These are phyloP conservation scores for Tipula helvola DNA, from an alignment of 2,888 invertebrate genomes.

Conservation along the genomic window DNA sequence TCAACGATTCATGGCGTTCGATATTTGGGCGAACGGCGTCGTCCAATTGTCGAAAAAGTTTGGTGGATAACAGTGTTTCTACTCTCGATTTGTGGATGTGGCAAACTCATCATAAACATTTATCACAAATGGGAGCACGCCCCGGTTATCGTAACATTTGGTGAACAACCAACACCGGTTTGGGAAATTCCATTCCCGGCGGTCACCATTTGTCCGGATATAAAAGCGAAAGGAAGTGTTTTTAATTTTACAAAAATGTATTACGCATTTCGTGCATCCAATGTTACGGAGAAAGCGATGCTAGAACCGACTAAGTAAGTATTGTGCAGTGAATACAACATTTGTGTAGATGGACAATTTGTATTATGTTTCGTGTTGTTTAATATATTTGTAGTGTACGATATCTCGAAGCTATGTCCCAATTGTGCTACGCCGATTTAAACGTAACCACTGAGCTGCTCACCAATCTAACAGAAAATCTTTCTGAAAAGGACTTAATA, in stretches of 20 bases:
- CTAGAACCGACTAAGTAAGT: not conserved
- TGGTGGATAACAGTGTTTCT: slow-evolving; percentile 50
- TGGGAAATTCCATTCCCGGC: slow-evolving; percentile 19
- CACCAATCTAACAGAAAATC: slow-evolving; percentile 24
- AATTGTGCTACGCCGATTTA: slow-evolving; percentile 29
- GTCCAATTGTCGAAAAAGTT: slow-evolving; percentile 45
- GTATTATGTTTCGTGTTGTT: too few relatives aligned
- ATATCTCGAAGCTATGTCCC: slow-evolving; percentile 41
- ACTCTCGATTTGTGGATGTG: slow-evolving; percentile 47
- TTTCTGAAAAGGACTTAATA: slow-evolving; percentile 40
- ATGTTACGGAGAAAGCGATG: not conserved
- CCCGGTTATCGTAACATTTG: slow-evolving; percentile 56
- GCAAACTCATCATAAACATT: slow-evolving; percentile 46
- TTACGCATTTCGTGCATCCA: slow-evolving; percentile 23
- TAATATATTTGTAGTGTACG: slow-evolving; percentile 45
- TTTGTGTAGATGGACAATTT: slow-evolving; percentile 37
- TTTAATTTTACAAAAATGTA: not conserved
- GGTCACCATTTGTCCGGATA: slow-evolving; percentile 17
- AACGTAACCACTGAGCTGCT: not conserved
- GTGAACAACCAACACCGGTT: slow-evolving; percentile 43
- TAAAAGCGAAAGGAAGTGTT: slow-evolving; percentile 8
- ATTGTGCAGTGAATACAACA: too few relatives aligned
- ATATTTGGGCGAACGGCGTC: slow-evolving; percentile 46
- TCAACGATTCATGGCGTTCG: slow-evolving; percentile 50
- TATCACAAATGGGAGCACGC: slow-evolving; percentile 59